Evolutionary conservation across 2,113 vertebrate genomes (phyloP).

Genomic region (Oncorhynchus keta): DNA sequence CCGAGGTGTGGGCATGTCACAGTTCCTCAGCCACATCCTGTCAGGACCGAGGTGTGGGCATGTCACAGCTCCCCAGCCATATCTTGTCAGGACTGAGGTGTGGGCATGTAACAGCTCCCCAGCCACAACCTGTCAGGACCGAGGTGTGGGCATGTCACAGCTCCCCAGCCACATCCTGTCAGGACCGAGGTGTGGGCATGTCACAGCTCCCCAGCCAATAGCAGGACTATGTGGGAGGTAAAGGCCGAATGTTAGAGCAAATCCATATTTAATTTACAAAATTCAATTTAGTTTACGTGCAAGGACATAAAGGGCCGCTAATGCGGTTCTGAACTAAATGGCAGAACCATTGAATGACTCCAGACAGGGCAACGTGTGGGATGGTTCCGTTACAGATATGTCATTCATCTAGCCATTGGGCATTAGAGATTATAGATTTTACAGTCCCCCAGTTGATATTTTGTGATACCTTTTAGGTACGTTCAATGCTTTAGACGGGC

Average conservation of each 20-base stretch:
- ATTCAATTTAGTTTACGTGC: conserved; percentile 62
- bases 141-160: no score
- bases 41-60: no score
- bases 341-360: not conserved
- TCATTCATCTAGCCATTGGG: not conserved
- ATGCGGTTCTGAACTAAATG: not conserved
- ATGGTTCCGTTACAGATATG: not conserved
- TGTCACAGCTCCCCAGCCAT: no score
- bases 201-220: no score
- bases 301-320: conserved; percentile 26
- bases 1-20: conserved; percentile 56
- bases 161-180: no score
- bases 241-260: no score
- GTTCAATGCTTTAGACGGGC: conserved; percentile 23
- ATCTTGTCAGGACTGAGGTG: no score
- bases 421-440: conserved; percentile 35
- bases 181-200: no score
- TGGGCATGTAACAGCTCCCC: no score
- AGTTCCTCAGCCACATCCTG: conserved; percentile 29
- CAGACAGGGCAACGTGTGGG: not conserved
- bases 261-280: no score
- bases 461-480: conserved; percentile 28
- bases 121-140: no score
- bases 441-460: conserved; percentile 43
- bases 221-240: no score